Evolutionary conservation across 2,888 invertebrate species (phyloP).

Genomic region (Callinectes sapidus): DNA sequence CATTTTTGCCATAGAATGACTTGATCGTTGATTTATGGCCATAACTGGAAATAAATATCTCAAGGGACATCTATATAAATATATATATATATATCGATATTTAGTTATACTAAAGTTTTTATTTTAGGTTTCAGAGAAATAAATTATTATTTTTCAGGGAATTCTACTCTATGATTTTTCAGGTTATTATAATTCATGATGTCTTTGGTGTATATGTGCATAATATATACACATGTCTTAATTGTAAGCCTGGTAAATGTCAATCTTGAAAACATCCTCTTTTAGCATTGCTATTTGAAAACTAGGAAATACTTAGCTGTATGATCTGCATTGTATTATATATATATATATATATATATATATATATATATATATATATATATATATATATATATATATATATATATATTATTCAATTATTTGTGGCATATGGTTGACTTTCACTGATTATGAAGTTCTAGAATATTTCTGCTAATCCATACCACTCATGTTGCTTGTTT

Average conservation of each 20-base stretch:
- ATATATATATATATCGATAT: not conserved
- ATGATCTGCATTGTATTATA: conserved; percentile 11
- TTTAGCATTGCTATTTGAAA: conserved; percentile 50
- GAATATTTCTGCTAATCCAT: not conserved
- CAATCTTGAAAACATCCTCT: conserved; percentile 44
- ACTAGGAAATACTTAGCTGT: not conserved
- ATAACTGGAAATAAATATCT: too few relatives aligned
- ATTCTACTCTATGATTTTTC: conserved; percentile 41
- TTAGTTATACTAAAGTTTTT: not conserved
- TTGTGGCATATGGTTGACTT: conserved; percentile 10
- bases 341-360: conserved; percentile 41
- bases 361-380: conserved; percentile 43
- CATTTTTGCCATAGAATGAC: too few relatives aligned
- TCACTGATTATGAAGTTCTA: not conserved
- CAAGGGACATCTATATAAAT: not conserved
- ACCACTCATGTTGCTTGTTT: not conserved
- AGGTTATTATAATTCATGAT: conserved; percentile 32
- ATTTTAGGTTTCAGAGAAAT: conserved; percentile 53
- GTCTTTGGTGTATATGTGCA: conserved; percentile 43
- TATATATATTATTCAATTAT: not conserved
- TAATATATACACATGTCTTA: conserved; percentile 27
- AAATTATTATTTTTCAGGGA: conserved; percentile 48
- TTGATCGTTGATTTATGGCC: too few relatives aligned
- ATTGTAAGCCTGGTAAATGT: conserved; percentile 52
- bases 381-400: conserved; percentile 48